Percentiles rank a stretch among this genome's conserved stretches.
phyloP scores from a whole-genome alignment of 2,888 invertebrate species.

The Apotomis turbidana region DNA sequence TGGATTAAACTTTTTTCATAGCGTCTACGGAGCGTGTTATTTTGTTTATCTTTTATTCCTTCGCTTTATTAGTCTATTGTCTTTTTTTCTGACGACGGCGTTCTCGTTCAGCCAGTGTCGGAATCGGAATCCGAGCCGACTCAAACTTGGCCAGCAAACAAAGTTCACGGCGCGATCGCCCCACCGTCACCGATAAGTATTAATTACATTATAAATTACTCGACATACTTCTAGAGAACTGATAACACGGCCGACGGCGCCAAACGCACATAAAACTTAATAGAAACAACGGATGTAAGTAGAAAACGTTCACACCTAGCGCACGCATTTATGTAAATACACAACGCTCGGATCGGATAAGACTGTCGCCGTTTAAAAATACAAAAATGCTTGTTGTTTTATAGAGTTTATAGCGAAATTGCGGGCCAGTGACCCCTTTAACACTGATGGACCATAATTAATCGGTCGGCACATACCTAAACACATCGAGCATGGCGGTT shows the following conservation, averaged over 20 bases:
- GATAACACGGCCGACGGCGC: conserved; percentile 71
- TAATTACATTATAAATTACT: conserved; percentile 80
- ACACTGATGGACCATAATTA: conserved; percentile 79
- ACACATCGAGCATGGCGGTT: conserved; percentile 77
- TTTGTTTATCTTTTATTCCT: conserved; percentile 33
- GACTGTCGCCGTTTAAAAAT: conserved; percentile 68
- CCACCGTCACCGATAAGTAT: conserved; percentile 72
- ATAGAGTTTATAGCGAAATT: conserved; percentile 62
- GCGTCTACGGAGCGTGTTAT: conserved; percentile 22
- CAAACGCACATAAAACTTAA: conserved; percentile 64
- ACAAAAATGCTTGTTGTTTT: conserved; percentile 58
- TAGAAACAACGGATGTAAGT: conserved; percentile 59
- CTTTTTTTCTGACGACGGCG: conserved; percentile 35
- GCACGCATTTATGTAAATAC: conserved; percentile 42
- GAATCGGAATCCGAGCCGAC: conserved; percentile 39
- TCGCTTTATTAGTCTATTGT: conserved; percentile 37
- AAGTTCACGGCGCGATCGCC: conserved; percentile 66
- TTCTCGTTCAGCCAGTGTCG: conserved; percentile 37
- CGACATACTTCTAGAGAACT: conserved; percentile 73
- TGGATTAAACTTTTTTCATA: neutral
- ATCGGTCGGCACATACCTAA: conserved; percentile 80
- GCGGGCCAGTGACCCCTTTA: conserved; percentile 74
- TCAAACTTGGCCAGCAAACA: conserved; percentile 50
- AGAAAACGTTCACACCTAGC: conserved; percentile 47
- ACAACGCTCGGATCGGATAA: conserved; percentile 49